Percentiles rank a stretch among this genome's conserved stretches.
Conservation (phyloP, 1,140 invertebrate species). For the Cepaea nemoralis region DNA sequence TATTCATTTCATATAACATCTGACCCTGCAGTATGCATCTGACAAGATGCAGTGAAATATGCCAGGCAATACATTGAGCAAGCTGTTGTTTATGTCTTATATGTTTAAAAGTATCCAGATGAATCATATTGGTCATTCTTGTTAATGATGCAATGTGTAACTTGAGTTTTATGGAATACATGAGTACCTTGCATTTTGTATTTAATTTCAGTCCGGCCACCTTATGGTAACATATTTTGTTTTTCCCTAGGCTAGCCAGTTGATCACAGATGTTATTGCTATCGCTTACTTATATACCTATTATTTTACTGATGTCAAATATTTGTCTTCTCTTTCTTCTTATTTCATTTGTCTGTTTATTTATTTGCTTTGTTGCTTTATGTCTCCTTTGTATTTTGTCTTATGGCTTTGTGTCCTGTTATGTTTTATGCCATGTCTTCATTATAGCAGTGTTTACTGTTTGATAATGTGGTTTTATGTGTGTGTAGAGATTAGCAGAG, state of each 20-base stretch:
- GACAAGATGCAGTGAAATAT: no score
- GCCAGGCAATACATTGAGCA: no score
- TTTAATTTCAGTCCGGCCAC: constrained; percentile 8
- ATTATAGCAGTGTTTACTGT: neutral
- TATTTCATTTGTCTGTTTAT: neutral
- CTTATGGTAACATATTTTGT: constrained; percentile 4
- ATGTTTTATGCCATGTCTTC: neutral
- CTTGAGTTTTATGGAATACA: neutral
- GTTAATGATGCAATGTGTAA: no score
- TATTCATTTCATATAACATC: no score
- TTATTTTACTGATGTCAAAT: neutral
- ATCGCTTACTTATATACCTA: no score
- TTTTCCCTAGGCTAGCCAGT: neutral
- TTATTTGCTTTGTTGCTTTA: neutral
- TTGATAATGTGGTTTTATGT: no score
- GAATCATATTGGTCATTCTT: no score
- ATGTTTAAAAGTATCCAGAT: no score
- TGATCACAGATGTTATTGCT: neutral
- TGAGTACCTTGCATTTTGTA: neutral
- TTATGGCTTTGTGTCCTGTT: neutral
- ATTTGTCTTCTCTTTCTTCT: neutral
- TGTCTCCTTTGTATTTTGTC: neutral
- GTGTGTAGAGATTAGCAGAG: no score
- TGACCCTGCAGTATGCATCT: no score
- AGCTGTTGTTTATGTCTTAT: no score